Evolutionary conservation across 1,140 invertebrate species (phyloP), one percentile per base, ranked within the genome.

Genomic region (Zaprionus vittiger): DNA sequence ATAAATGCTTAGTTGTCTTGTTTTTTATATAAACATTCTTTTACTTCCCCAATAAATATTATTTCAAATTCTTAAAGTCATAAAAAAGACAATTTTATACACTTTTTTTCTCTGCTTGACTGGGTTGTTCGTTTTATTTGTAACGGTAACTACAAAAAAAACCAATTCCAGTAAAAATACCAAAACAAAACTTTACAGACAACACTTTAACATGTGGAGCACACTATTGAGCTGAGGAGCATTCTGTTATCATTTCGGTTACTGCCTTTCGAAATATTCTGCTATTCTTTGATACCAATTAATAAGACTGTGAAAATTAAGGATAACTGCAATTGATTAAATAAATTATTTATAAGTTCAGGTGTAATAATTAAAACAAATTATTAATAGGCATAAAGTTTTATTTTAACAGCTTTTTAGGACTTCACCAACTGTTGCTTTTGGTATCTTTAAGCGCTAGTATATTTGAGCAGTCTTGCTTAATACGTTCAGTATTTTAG

Each of bases 1-100:
- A 74, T 74, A 70, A 74, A 74, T 63, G 52, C 28, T 70, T 69
- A 74, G 72, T 70, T 74, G 59, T 74, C 66, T 70, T 70, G 59
- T 70, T 74, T 69, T 74, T 56, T 70, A 74, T 12, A 24, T 14
- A 26, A 55, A 5, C 7, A 17, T 17, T 47, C 7, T 47, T 9
- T 17, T 47, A n/a, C 6, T 47, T 44, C 5, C 6, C 14, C 41
- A 47, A 47, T 14, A 22, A 34, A 59, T 17, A 22, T 34, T 34
- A 34, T 9, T 34, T 34, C 0, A 11, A 34, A 34, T 34, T 34
- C 9, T 34, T 28, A 0, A 28, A 28, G 26, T 28, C 26, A 28
- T 28, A 28, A 4, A 31, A 31, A 1, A 31, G 31, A 11, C 9
- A n/a, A n/a, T n/a, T 31, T 7, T 7, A 7, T 31, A 31, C 7